Percentiles rank a stretch among this genome's conserved stretches.
Conservation (phyloP, 2,113 vertebrate species). For the Triplophysa dalaica region DNA sequence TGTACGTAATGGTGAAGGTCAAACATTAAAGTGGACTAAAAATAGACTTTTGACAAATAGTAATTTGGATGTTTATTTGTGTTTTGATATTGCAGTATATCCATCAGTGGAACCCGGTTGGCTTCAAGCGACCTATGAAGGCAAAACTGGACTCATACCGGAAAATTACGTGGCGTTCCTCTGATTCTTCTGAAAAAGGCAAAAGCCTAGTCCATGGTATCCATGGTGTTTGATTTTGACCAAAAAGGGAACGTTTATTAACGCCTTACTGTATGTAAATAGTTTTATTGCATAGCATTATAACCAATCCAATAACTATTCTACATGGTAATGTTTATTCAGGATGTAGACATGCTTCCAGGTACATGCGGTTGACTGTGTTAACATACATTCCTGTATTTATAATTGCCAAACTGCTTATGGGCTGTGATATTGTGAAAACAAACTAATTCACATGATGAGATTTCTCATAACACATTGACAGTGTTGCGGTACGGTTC, state of each 20-base stretch:
- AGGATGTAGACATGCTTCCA: constrained; percentile 42
- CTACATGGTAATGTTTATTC: constrained; percentile 18
- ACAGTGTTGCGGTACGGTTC: constrained; percentile 33
- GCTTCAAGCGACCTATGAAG: constrained; percentile 94
- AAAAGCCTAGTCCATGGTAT: constrained; percentile 86
- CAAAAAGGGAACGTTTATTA: constrained; percentile 68
- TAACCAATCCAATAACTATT: constrained; percentile 23
- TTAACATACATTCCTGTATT: constrained; percentile 38
- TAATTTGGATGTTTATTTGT: background rate
- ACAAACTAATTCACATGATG: constrained; percentile 34
- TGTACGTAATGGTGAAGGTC: too few relatives aligned
- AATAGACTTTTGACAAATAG: too few relatives aligned
- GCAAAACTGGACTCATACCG: constrained; percentile 93
- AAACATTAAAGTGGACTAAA: background rate
- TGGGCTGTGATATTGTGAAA: constrained; percentile 32
- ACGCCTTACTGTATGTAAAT: constrained; percentile 40
- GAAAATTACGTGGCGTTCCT: constrained; percentile 94
- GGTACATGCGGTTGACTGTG: constrained; percentile 39
- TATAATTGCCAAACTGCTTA: constrained; percentile 34
- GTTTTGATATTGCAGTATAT: constrained; percentile 79
- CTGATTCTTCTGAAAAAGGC: constrained; percentile 73
- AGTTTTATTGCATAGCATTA: constrained; percentile 19
- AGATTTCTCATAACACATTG: constrained; percentile 44
- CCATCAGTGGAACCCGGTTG: constrained; percentile 96
- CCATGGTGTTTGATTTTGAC: constrained; percentile 82